A percentile compares a stretch with the other conserved stretches of the same genome.
phyloP scores from a whole-genome alignment of 37 sponge, comb jelly and placozoan genomes.

The Beroe forskalii region DNA sequence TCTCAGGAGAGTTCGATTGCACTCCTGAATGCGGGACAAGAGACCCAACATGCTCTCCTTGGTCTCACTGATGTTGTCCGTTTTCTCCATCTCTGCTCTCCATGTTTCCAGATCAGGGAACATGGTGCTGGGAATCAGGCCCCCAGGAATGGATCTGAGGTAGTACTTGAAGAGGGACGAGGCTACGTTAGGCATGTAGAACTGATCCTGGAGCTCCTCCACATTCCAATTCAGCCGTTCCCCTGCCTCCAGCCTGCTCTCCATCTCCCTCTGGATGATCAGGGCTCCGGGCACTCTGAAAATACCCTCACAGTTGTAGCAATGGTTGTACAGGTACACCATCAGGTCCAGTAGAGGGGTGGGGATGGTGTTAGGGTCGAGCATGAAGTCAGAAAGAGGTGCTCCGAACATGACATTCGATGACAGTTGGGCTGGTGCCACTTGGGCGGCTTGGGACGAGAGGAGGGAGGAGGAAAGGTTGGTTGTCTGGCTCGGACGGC shows the following conservation, averaged over 20 bases:
- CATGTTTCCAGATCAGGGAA: slow-evolving; percentile 12
- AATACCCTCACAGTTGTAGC: slow-evolving; percentile 47
- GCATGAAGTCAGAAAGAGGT: neutral
- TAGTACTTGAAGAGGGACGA: slow-evolving; percentile 25
- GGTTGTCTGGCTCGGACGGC: neutral
- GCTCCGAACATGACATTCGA: neutral
- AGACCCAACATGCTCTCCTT: neutral
- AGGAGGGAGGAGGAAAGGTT: neutral
- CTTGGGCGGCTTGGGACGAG: neutral
- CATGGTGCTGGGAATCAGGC: neutral
- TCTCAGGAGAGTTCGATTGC: neutral
- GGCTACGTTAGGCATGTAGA: slow-evolving; percentile 24
- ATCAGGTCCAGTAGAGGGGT: neutral
- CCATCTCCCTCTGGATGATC: neutral
- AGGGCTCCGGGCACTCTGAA: slow-evolving; percentile 29
- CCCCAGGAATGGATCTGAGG: slow-evolving; percentile 1
- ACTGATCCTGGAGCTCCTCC: slow-evolving; percentile 10
- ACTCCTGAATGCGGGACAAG: neutral
- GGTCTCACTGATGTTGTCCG: neutral
- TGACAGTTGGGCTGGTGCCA: neutral
- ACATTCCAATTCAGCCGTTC: neutral
- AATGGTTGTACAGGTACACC: neutral
- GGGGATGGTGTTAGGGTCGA: neutral
- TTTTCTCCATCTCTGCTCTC: neutral
- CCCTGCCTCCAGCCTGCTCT: neutral